Conservation (phyloP, 1,140 invertebrate genomes). For the Scylla paramamosain region DNA sequence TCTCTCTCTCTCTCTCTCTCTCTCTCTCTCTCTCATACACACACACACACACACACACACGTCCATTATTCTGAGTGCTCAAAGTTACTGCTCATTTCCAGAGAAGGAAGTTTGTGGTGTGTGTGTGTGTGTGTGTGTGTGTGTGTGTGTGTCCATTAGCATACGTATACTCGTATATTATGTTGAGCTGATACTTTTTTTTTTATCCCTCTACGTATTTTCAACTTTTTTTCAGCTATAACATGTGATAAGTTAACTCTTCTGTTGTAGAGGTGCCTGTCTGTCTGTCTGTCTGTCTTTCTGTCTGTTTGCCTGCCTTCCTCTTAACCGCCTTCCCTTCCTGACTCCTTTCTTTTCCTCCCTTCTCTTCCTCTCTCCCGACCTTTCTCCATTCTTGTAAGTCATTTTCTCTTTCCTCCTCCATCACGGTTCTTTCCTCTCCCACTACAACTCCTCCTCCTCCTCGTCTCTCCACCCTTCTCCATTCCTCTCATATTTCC, state of each 20-base stretch:
- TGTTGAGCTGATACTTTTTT: not conserved
- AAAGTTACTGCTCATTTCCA: not conserved
- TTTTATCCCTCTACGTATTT: not conserved
- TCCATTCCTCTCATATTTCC: not conserved
- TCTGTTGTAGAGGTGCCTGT: too few relatives aligned
- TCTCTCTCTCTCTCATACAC: not conserved
- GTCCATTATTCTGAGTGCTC: not conserved
- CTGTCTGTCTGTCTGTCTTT: too few relatives aligned
- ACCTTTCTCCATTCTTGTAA: not conserved
- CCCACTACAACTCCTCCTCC: not conserved
- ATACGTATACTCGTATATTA: too few relatives aligned
- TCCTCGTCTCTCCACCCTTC: not conserved
- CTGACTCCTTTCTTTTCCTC: not conserved
- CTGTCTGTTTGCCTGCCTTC: not conserved
- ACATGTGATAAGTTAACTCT: too few relatives aligned
- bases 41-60: conserved; percentile 3
- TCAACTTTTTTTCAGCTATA: not conserved
- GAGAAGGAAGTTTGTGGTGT: not conserved
- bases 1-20: too few relatives aligned
- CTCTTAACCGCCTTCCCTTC: not conserved
- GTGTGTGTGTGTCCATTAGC: not conserved
- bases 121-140: conserved; percentile 12
- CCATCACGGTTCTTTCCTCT: not conserved
- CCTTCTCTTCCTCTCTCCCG: not conserved
- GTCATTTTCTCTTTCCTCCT: not conserved